These are phyloP conservation scores for Liasis olivaceus DNA, from an alignment of 2,797 vertebrate genomes.

Conservation along the genomic window DNA sequence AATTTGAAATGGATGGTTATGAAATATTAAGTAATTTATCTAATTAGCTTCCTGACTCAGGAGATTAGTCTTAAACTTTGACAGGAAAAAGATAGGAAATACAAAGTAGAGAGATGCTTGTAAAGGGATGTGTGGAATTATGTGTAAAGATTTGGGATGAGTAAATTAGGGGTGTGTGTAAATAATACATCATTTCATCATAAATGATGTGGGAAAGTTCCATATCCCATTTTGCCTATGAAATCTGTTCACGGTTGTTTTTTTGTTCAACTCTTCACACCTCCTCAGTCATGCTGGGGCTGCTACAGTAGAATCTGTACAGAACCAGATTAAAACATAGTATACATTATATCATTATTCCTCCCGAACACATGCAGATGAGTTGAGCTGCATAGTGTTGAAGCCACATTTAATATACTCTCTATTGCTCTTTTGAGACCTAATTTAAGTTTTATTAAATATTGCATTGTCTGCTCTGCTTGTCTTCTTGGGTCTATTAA, in stretches of 20 bases:
- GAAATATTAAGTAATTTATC: neutral
- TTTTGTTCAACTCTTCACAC: neutral
- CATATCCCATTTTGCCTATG: neutral
- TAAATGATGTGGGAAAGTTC: neutral
- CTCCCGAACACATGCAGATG: constrained; percentile 23
- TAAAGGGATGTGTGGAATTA: neutral
- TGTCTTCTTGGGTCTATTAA: constrained; percentile 39
- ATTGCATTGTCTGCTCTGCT: constrained; percentile 40
- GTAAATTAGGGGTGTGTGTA: neutral
- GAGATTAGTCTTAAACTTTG: neutral
- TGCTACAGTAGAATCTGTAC: constrained; percentile 2
- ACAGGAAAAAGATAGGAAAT: neutral
- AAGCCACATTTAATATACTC: constrained; percentile 48
- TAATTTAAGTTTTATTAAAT: constrained; percentile 65
- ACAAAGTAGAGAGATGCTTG: neutral
- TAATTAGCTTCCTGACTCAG: neutral
- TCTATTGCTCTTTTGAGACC: constrained; percentile 54
- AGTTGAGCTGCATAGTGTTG: constrained; percentile 26
- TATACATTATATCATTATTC: constrained; percentile 38
- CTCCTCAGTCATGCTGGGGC: neutral
- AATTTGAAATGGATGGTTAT: neutral
- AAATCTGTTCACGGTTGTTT: neutral
- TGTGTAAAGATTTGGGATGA: neutral
- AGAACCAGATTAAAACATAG: constrained; percentile 37
- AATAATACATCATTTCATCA: neutral